Evolutionary conservation across 2,113 vertebrate species (phyloP).

Genomic region (Tympanuchus pallidicinctus): DNA sequence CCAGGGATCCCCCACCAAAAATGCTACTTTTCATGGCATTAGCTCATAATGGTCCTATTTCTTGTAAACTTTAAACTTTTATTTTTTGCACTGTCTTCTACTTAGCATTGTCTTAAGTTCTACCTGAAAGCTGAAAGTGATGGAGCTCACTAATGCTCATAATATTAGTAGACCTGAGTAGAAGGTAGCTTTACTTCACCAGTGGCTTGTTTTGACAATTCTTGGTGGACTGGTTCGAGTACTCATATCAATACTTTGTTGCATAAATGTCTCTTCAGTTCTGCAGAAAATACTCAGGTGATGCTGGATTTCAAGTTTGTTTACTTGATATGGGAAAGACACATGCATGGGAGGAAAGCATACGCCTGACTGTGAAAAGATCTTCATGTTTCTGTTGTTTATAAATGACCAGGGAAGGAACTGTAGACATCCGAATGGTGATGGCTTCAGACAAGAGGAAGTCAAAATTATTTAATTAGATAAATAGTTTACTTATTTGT

Average conservation of each 20-base stretch:
- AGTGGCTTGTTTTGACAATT: neutral
- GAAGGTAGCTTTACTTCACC: neutral
- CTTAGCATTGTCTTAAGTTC: neutral
- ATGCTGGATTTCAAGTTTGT: neutral
- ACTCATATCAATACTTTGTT: neutral
- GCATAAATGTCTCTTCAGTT: neutral
- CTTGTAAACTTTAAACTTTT: neutral
- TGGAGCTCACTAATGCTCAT: neutral
- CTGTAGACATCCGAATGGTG: neutral
- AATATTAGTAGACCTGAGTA: neutral
- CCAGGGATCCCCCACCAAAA: neutral
- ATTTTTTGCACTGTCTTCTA: neutral
- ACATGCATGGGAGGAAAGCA: neutral
- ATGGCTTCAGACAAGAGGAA: neutral
- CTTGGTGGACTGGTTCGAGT: neutral
- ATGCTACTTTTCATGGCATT: neutral
- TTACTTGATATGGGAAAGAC: neutral
- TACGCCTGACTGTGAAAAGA: neutral
- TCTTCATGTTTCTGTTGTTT: neutral
- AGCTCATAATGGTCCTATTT: neutral
- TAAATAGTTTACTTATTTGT: neutral
- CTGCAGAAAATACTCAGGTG: neutral
- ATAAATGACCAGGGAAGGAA: neutral
- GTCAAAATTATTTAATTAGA: neutral
- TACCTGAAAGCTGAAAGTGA: neutral